Percentiles rank a stretch among this genome's conserved stretches.
Evolutionary conservation across 2,797 vertebrate genomes (phyloP).

Genomic region (Brotogeris chrysoptera): DNA sequence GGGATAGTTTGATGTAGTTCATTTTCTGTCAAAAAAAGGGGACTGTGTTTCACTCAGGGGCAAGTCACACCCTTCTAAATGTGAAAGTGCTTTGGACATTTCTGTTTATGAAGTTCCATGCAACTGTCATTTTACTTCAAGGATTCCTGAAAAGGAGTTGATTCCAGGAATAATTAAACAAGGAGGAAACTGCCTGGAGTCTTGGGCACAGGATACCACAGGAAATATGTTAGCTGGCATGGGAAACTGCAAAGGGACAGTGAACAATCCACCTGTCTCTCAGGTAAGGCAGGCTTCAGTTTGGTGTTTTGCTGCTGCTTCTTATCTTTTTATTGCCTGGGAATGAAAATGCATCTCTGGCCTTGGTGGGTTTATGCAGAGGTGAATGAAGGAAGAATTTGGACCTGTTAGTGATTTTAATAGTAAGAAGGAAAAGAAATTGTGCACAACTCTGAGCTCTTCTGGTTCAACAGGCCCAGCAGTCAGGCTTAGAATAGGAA

Average conservation of each 20-base stretch:
- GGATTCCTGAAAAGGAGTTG: slow-evolving; percentile 91
- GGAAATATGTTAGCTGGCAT: slow-evolving; percentile 76
- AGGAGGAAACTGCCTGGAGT: slow-evolving; percentile 88
- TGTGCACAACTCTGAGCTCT: neutral
- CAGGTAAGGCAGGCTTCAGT: slow-evolving; percentile 81
- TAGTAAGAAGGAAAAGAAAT: neutral
- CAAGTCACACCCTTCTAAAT: neutral
- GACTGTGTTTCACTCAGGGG: neutral
- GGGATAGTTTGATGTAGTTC: neutral
- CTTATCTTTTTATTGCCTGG: neutral
- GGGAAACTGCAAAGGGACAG: slow-evolving; percentile 84
- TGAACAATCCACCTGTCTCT: slow-evolving; percentile 79
- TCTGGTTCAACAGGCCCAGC: neutral
- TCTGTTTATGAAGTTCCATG: neutral
- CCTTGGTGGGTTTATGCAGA: neutral
- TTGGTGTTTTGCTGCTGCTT: neutral
- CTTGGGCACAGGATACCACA: slow-evolving; percentile 81
- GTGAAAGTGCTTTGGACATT: neutral
- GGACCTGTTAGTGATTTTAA: neutral
- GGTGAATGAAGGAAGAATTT: neutral
- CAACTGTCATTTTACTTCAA: slow-evolving; percentile 61
- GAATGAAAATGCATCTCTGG: neutral
- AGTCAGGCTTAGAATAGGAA: neutral
- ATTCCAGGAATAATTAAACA: slow-evolving; percentile 90
- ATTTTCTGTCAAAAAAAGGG: neutral